Base-by-base conservation (phyloP, 2,888 invertebrate species). In the Sphecodes monilicornis region DNA sequence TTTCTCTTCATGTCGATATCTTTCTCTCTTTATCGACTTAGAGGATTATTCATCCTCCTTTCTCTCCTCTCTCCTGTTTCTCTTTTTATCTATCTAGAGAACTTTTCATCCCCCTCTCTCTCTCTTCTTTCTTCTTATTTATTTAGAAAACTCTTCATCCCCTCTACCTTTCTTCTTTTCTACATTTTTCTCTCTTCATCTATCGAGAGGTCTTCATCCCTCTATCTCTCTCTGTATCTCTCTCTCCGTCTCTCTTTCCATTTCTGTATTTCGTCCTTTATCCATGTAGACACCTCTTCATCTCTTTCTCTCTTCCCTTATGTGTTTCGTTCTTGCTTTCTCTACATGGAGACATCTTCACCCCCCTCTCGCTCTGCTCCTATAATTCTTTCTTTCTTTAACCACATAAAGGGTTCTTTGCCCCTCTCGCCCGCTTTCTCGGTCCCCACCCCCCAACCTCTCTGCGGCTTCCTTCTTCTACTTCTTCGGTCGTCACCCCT, bases 401-500 rank as follows among this genome's bases (percentile, higher is more conserved):
- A 32, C 64, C 16, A 50, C 50, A 22, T 3, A 50, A 50, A 50
- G 50, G 50, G 50, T 50, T 50, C 50, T 22, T 4, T 22, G 22
- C 13, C 26, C 57, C 13, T 26, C 57, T 57, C 57, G 13, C 5
- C 22, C 57, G 26, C 13, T 57, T 57, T 5, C 26, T 22, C 50
- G 10, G 50, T 13, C 26, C 57, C 26, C 26, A 13, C 26, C 11
- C 26, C 13, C 1, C 57, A 5, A 13, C n/a, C 68, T 41, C 41
- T 66, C 72, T 72, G 70, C 70, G 74, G 46, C 82, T 70, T 83
- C 75, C 64, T 80, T 68, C 81, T 64, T 16, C 64, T 16, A 18
- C 11, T 26, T 57, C 57, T 26, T 86, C 84, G 81, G 50, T 50
- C 84, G 73, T 80, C 82, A 68, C 76, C 82, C 76, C 80, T 83